Evolutionary conservation across 1,140 invertebrate species (phyloP).

Genomic region (Drosophila bipectinata): DNA sequence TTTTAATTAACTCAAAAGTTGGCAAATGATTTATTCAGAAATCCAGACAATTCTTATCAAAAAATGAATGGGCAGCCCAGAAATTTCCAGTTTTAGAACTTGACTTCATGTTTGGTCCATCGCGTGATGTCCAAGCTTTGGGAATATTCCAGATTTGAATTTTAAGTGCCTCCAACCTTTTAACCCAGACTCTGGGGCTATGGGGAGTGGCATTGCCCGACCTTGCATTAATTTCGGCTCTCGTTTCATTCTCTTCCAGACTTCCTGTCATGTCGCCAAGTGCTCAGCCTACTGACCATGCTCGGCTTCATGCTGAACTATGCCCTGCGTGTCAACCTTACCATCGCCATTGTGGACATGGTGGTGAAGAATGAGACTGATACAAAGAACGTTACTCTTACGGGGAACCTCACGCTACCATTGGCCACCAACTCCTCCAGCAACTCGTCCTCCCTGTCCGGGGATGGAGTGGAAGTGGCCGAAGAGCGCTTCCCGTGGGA

Average conservation of each 20-base stretch:
- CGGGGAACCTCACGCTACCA: slow-evolving; percentile 62
- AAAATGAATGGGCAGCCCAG: neutral
- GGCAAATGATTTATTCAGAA: neutral
- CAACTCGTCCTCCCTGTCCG: neutral
- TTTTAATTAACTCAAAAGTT: too few relatives aligned
- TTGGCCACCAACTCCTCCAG: slow-evolving; percentile 22
- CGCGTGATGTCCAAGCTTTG: neutral
- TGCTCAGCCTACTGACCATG: slow-evolving; percentile 93
- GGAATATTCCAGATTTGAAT: slow-evolving; percentile 42
- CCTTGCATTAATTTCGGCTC: slow-evolving; percentile 18
- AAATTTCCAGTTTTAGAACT: neutral
- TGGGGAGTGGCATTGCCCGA: slow-evolving; percentile 12
- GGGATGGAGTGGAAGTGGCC: slow-evolving; percentile 49
- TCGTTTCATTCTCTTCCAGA: slow-evolving; percentile 85
- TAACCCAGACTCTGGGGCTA: neutral
- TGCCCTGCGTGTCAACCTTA: slow-evolving; percentile 94
- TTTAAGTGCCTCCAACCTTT: slow-evolving; percentile 40
- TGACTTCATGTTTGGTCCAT: neutral
- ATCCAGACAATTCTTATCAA: slow-evolving; percentile 28
- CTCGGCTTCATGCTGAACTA: slow-evolving; percentile 95
- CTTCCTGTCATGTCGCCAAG: slow-evolving; percentile 89
- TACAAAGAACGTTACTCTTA: slow-evolving; percentile 62
- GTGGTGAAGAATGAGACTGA: slow-evolving; percentile 84
- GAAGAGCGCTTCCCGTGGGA: slow-evolving; percentile 88
- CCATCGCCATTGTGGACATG: slow-evolving; percentile 95